Percentiles rank a stretch among this genome's conserved stretches.
Conservation (phyloP, 1,140 invertebrate genomes). For the Cydia splendana region DNA sequence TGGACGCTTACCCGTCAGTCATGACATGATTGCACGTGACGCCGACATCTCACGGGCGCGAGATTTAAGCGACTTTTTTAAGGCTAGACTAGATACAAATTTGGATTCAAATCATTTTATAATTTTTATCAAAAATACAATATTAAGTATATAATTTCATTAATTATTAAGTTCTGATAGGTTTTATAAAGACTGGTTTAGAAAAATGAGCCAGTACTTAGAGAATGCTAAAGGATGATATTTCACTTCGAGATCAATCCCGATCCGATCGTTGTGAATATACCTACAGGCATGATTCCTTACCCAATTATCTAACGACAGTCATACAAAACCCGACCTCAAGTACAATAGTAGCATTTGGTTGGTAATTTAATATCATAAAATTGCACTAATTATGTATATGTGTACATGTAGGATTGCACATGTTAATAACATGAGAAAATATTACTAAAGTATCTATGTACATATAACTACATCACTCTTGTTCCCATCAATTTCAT, state of each 20-base stretch:
- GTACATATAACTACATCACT: background rate
- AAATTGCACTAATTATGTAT: background rate
- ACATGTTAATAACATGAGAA: background rate
- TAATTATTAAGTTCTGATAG: too few species aligned
- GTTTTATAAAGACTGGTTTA: too few species aligned
- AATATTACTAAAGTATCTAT: background rate
- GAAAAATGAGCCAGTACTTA: too few species aligned
- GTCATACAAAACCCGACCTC: background rate
- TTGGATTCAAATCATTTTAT: constrained; percentile 1
- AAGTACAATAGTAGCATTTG: constrained; percentile 7
- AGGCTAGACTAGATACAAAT: constrained; percentile 1
- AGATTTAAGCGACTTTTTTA: background rate
- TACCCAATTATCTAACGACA: background rate
- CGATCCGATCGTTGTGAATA: background rate
- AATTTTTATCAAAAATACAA: constrained; percentile 1
- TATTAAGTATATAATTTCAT: background rate
- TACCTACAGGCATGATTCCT: background rate
- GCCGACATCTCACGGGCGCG: too few species aligned
- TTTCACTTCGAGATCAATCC: too few species aligned
- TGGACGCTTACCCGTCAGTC: too few species aligned
- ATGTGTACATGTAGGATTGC: background rate
- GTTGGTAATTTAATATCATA: constrained; percentile 9
- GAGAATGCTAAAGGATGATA: too few species aligned
- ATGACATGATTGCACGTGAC: too few species aligned
- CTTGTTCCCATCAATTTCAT: constrained; percentile 6